Conservation (phyloP, 2,113 vertebrate species). For the human region GRCh38 chr5:14458501-14459000, state of each 20-base stretch:
- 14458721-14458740: neutral
- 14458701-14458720: neutral
- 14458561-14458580: neutral
- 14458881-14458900: neutral
- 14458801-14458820: neutral
- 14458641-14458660: neutral
- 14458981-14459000: fast-evolving
- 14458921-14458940: neutral
- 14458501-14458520: neutral
- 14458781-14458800: neutral
- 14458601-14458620: neutral
- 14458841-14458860: neutral
- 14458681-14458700: neutral
- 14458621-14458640: neutral
- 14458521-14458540: neutral
- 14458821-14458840: neutral
- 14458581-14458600: neutral
- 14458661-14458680: neutral
- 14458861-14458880: neutral
- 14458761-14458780: neutral
- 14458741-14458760: neutral
- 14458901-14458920: neutral
- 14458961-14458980: neutral
- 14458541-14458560: neutral
- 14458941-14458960: neutral